These are phyloP conservation scores for Opisthocomus hoazin DNA, from an alignment of 2,113 vertebrate genomes.

Conservation along the genomic window DNA sequence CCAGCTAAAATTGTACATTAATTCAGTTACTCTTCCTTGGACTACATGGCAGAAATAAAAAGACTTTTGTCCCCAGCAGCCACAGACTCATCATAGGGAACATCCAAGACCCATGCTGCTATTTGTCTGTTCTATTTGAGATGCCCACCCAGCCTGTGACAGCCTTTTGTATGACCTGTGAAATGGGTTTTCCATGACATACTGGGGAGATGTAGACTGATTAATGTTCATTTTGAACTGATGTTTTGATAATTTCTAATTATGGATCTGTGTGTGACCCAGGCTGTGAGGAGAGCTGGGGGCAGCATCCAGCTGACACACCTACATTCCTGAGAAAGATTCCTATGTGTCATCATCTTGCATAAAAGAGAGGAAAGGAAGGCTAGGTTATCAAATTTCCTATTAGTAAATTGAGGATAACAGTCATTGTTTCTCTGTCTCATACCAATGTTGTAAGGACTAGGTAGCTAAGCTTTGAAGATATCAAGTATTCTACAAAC, in stretches of 20 bases:
- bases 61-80: background rate
- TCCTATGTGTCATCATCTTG: background rate
- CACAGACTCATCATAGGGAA: background rate
- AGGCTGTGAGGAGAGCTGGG: background rate
- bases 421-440: background rate
- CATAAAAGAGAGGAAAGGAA: background rate
- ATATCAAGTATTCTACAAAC: background rate
- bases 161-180: background rate
- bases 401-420: background rate
- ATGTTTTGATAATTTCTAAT: background rate
- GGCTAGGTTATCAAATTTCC: background rate
- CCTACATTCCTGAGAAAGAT: background rate
- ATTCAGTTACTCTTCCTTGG: background rate
- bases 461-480: background rate
- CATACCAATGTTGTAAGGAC: background rate
- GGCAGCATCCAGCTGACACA: background rate
- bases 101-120: background rate
- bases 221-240: background rate
- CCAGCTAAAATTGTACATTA: background rate
- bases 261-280: background rate
- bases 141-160: background rate
- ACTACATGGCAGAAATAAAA: background rate
- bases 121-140: background rate
- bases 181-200: background rate
- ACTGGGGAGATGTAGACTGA: background rate